Conservation (phyloP, 2,113 vertebrate species). For the Mystacornis crossleyi region DNA sequence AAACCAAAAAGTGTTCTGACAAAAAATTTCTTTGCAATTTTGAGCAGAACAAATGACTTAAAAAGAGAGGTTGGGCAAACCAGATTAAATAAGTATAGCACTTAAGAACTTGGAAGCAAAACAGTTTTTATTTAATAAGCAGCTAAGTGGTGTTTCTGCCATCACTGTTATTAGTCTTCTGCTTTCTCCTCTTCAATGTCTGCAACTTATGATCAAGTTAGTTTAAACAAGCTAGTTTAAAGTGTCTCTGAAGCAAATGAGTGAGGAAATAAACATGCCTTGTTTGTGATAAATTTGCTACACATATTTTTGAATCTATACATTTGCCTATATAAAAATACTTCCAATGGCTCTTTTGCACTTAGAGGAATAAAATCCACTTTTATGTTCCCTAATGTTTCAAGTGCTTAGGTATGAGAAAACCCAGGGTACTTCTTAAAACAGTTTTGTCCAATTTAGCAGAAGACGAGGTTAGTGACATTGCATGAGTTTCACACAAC, state of each 20-base stretch:
- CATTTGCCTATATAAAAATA: not conserved
- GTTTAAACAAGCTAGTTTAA: not conserved
- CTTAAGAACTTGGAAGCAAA: not conserved
- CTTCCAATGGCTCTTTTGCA: not conserved
- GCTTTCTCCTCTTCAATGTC: not conserved
- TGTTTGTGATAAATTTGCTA: not conserved
- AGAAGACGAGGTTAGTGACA: not conserved
- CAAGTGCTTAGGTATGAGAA: slow-evolving; percentile 1
- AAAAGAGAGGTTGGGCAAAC: not conserved
- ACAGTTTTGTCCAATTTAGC: not conserved
- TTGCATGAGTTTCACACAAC: not conserved
- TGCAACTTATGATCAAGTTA: not conserved
- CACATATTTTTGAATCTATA: not conserved
- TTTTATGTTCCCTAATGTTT: slow-evolving; percentile 18
- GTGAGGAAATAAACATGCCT: not conserved
- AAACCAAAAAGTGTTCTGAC: slow-evolving; percentile 1
- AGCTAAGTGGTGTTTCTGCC: slow-evolving; percentile 7
- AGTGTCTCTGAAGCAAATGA: not conserved
- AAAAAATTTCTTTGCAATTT: not conserved
- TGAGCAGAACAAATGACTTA: not conserved
- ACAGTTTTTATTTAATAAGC: slow-evolving; percentile 1
- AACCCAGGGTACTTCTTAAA: slow-evolving; percentile 13
- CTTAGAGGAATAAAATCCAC: not conserved
- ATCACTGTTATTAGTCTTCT: not conserved
- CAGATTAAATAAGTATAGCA: slow-evolving; percentile 5